Percentiles rank a stretch among this genome's conserved stretches.
Conservation (phyloP, 2,113 vertebrate genomes). For the Gobio gobio region DNA sequence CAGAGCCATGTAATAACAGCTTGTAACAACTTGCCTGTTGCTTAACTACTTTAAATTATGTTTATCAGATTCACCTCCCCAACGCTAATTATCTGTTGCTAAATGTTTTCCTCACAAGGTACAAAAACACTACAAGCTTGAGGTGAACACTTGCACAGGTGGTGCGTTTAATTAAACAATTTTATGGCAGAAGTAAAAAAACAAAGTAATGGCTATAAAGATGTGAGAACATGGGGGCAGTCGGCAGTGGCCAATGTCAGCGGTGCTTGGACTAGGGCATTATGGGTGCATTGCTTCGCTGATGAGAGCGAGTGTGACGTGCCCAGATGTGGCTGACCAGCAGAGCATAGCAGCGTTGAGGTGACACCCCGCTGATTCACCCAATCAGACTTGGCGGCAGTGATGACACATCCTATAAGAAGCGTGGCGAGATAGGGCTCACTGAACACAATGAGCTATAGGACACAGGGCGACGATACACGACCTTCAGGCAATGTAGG, state of each 20-base stretch:
- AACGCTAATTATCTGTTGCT: neutral
- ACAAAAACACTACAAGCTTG: neutral
- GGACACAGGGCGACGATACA: neutral
- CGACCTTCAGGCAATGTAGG: neutral
- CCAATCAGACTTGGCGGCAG: conserved; percentile 7
- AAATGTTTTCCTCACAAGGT: neutral
- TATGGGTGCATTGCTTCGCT: neutral
- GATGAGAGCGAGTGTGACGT: neutral
- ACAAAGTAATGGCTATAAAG: neutral
- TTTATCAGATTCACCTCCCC: neutral
- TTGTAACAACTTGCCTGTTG: neutral
- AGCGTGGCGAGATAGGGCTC: neutral
- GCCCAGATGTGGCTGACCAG: conserved; percentile 27
- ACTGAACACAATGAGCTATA: conserved; percentile 22
- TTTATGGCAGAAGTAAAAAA: conserved; percentile 6
- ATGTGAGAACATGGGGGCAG: neutral
- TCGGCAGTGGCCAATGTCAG: neutral
- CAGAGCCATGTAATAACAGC: neutral
- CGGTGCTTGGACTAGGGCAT: neutral
- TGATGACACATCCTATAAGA: conserved; percentile 15
- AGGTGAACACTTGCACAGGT: neutral
- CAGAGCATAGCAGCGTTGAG: conserved; percentile 26
- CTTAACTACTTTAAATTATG: neutral
- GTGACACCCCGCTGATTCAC: conserved; percentile 16
- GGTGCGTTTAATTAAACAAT: neutral